phyloP scores from a whole-genome alignment of 2,113 vertebrate species.

The Falco punctatus region DNA sequence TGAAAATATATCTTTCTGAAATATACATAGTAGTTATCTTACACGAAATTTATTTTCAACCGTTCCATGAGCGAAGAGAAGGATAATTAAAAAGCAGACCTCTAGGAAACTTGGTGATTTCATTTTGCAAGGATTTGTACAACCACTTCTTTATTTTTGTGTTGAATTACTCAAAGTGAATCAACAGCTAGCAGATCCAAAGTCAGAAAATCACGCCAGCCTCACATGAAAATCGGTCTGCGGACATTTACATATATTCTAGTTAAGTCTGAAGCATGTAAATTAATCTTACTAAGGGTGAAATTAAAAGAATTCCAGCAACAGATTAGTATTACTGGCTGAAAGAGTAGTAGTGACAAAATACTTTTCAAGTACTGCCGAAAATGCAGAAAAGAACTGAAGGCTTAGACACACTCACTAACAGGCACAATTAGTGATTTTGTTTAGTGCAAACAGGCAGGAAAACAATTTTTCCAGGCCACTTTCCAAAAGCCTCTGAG shows the following conservation, averaged over 20 bases:
- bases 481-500: slow-evolving; percentile 42
- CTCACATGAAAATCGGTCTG: slow-evolving; percentile 5
- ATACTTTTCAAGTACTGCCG: neutral
- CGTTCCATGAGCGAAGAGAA: neutral
- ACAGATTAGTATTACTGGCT: neutral
- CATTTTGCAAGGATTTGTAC: slow-evolving; percentile 22
- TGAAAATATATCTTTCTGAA: neutral
- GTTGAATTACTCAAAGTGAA: slow-evolving; percentile 20
- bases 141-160: slow-evolving; percentile 19
- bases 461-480: slow-evolving; percentile 55
- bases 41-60: slow-evolving; percentile 14
- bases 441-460: slow-evolving; percentile 38
- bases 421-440: slow-evolving; percentile 29
- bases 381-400: slow-evolving; percentile 15
- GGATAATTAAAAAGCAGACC: slow-evolving; percentile 16
- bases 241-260: neutral
- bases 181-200: slow-evolving; percentile 11
- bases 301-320: neutral
- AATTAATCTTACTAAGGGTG: neutral
- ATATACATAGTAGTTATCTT: neutral
- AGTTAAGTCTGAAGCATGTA: neutral
- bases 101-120: slow-evolving; percentile 26
- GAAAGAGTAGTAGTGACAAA: neutral
- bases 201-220: slow-evolving; percentile 14
- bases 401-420: neutral